Evolutionary conservation across 2,888 invertebrate genomes (phyloP).

Genomic region (Lamellibrachia satsuma): DNA sequence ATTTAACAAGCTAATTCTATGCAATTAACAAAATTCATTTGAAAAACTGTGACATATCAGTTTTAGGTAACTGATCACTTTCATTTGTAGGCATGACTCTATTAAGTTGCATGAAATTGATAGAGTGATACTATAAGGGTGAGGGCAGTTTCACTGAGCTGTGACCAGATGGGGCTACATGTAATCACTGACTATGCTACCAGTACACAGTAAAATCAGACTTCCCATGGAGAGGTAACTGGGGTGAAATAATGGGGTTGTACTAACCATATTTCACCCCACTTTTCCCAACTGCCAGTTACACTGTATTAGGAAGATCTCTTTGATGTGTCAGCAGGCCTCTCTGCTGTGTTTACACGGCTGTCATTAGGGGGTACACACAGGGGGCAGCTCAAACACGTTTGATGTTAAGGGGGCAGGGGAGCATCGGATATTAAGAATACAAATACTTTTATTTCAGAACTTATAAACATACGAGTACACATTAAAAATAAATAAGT

Average conservation of each 20-base stretch:
- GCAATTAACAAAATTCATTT: not conserved
- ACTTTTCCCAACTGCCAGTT: not conserved
- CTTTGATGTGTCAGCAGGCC: not conserved
- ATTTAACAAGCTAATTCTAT: too few relatives aligned
- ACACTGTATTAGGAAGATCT: not conserved
- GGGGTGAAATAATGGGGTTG: not conserved
- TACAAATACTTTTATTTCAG: too few relatives aligned
- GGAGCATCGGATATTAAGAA: too few relatives aligned
- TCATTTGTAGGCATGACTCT: not conserved
- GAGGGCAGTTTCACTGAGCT: not conserved
- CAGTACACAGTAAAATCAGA: too few relatives aligned
- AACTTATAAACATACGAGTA: too few relatives aligned
- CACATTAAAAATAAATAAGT: too few relatives aligned
- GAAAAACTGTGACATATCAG: not conserved
- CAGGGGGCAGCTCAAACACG: too few relatives aligned
- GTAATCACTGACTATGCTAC: not conserved
- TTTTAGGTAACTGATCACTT: not conserved
- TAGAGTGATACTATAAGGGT: not conserved
- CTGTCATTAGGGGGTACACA: too few relatives aligned
- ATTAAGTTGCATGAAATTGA: not conserved
- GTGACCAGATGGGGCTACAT: not conserved
- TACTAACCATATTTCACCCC: slow-evolving; percentile 12
- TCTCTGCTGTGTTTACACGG: not conserved
- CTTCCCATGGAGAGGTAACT: not conserved
- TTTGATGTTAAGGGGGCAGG: too few relatives aligned